Evolutionary conservation across 2,888 invertebrate species (phyloP), one percentile per base, ranked within the genome.

Genomic region (Xestoiulus laeticollis): DNA sequence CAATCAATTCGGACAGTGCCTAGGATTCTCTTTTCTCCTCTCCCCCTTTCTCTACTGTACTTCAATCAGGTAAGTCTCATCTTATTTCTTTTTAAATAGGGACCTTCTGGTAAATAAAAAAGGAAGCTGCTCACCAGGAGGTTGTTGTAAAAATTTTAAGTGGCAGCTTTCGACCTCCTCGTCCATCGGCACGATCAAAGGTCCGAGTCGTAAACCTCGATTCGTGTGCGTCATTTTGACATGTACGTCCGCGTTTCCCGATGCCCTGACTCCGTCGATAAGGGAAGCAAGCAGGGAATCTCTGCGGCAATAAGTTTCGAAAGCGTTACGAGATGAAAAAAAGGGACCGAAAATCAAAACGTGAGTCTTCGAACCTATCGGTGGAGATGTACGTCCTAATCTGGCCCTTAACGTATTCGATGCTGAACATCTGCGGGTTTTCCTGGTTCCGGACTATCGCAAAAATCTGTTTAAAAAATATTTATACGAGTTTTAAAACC

Each of bases 161-260:
- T 98, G 96, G 90, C 96, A 95, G 88, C 96, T 96, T 93, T 99
- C 99, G 0, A 97, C 93, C 93, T 99, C 99, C 93, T 99, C 99
- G 91, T 99, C 99, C 1, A 99, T 96, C 0, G 96, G 95, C 5
- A 92, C 92, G 33, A 92, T 95, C 88, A 98, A 93, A 10, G 99
- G 99, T 33, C 98, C 96, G 89, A 98, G 94, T 88, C 99, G 94
- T 91, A 96, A 95, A 0, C 97, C 97, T 89, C 98, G 94, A 86
- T 96, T 95, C 30, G 98, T 97, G 53, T 94, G 94, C 88, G 94
- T 94, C 93, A 98, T 97, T 88, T 96, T 96, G 22, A 99, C 97
- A 92, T 98, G 98, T 4, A 99, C 97, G 93, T 99, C 98, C 91
- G 97, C 95, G 92, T 99, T 99, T 0, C 99, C 99, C 59, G 98